A percentile compares a stretch with the other conserved stretches of the same genome.
Conservation (phyloP, 2,113 vertebrate species). For the Semnornis frantzii region DNA sequence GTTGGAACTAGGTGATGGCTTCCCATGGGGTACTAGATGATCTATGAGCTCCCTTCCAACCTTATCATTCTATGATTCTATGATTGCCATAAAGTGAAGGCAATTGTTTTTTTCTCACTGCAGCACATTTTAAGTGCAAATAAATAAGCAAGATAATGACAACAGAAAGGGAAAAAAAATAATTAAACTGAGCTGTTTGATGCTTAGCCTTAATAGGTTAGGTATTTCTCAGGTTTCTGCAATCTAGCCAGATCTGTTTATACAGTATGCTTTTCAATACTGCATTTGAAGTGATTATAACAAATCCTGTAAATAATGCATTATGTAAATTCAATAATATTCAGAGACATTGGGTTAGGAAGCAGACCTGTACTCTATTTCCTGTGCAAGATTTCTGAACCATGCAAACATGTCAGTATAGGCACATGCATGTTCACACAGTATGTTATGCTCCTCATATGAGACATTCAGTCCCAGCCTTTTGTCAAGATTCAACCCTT, state of each 20-base stretch:
- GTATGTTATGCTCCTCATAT: neutral
- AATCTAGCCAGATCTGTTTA: neutral
- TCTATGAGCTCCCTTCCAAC: too few relatives aligned
- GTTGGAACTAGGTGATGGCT: too few relatives aligned
- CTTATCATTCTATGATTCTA: too few relatives aligned
- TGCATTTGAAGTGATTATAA: neutral
- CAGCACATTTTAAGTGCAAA: neutral
- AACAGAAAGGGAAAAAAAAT: neutral
- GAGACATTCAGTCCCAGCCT: neutral
- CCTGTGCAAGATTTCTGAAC: neutral
- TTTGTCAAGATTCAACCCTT: neutral
- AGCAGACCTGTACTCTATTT: neutral
- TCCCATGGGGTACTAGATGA: too few relatives aligned
- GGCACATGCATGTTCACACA: fast-evolving
- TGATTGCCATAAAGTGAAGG: neutral
- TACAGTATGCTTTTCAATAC: neutral
- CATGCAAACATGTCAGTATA: neutral
- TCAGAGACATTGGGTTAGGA: neutral
- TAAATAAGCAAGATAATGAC: neutral
- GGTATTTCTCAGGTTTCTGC: neutral
- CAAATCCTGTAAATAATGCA: neutral
- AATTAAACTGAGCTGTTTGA: neutral
- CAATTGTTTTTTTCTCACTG: neutral
- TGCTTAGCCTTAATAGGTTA: neutral
- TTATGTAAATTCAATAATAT: neutral